Evolutionary conservation across 2,797 vertebrate species (phyloP).

Genomic region (Enteromius radiatus): DNA sequence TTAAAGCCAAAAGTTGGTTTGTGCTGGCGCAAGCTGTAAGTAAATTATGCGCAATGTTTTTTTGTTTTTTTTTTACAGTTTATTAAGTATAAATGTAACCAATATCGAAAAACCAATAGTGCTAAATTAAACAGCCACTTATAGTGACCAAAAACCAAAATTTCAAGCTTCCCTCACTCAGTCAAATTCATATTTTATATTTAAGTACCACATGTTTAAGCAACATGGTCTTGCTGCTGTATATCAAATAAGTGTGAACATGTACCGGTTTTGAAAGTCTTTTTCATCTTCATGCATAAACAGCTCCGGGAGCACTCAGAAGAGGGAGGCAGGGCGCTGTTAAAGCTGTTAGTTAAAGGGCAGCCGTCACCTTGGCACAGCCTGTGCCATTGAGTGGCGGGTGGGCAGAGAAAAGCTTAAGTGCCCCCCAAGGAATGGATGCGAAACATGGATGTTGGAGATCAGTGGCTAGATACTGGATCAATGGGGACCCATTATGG

Average conservation of each 20-base stretch:
- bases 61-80: too few relatives aligned
- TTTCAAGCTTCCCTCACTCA: not conserved
- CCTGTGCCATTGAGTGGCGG: conserved; percentile 67
- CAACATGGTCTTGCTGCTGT: not conserved
- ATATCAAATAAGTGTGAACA: conserved; percentile 11
- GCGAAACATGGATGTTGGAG: conserved; percentile 34
- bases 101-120: not conserved
- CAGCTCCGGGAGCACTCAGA: not conserved
- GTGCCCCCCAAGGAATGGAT: conserved; percentile 63
- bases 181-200: not conserved
- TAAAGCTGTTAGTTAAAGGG: conserved; percentile 61
- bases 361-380: conserved; percentile 66
- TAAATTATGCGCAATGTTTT: too few relatives aligned
- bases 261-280: conserved; percentile 1
- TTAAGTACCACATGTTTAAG: not conserved
- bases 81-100: too few relatives aligned
- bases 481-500: conserved; percentile 66
- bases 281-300: conserved; percentile 32
- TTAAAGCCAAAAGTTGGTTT: too few relatives aligned
- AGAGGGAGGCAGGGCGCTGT: conserved; percentile 26
- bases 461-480: conserved; percentile 58
- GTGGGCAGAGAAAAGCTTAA: conserved; percentile 69
- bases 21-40: too few relatives aligned
- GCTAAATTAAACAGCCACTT: not conserved
- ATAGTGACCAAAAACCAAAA: not conserved